Conservation (phyloP, 2,113 vertebrate species). For the Acanthisitta chloris region DNA sequence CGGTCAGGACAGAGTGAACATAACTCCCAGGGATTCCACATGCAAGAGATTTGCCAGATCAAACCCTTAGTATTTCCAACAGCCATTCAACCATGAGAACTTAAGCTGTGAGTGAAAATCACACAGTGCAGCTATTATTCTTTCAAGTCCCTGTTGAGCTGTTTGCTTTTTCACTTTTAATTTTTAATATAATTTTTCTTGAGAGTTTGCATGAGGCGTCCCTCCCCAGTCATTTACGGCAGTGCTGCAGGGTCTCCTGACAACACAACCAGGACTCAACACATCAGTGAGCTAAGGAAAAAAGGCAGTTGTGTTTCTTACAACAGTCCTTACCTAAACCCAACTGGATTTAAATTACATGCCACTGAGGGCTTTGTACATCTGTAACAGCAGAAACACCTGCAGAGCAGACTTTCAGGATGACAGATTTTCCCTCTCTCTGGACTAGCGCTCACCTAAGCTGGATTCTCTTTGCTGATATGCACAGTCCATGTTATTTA, state of each 20-base stretch:
- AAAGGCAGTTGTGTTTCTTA: not conserved
- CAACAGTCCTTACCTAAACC: not conserved
- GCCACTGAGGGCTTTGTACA: not conserved
- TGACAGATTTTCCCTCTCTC: slow-evolving; percentile 7
- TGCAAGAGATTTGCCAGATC: not conserved
- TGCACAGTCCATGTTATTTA: not conserved
- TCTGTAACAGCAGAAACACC: not conserved
- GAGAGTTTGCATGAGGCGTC: not conserved
- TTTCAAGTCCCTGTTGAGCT: not conserved
- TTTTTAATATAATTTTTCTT: slow-evolving; percentile 42
- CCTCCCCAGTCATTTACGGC: not conserved
- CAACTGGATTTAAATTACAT: not conserved
- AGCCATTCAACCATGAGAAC: not conserved
- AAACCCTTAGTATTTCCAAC: not conserved
- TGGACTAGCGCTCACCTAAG: not conserved
- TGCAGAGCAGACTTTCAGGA: not conserved
- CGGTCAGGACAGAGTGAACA: not conserved
- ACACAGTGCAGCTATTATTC: not conserved
- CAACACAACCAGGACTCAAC: not conserved
- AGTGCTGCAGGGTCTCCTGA: not conserved
- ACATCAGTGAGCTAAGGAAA: not conserved
- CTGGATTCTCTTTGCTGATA: not conserved
- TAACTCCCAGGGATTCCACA: not conserved
- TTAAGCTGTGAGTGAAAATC: not conserved
- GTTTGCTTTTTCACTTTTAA: slow-evolving; percentile 33